These are phyloP conservation scores for Parnassius mnemosyne DNA, from an alignment of 2,888 invertebrate genomes.

Conservation along the genomic window DNA sequence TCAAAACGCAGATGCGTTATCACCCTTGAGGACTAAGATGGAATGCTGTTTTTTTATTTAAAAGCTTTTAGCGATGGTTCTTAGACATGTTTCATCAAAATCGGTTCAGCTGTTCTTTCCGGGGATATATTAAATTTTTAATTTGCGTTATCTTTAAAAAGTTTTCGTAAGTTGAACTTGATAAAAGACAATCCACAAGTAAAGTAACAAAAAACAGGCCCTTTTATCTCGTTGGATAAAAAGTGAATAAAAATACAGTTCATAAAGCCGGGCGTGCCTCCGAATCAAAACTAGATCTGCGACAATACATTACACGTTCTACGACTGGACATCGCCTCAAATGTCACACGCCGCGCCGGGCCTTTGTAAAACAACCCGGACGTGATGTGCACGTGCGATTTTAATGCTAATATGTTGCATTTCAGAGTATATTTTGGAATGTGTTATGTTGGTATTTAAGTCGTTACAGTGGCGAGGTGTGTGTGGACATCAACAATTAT, in stretches of 20 bases:
- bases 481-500: slow-evolving; percentile 47
- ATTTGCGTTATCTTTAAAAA: too few species aligned
- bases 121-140: too few species aligned
- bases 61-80: too few species aligned
- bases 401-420: neutral
- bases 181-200: neutral
- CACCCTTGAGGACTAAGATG: too few species aligned
- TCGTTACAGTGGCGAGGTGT: slow-evolving; percentile 29
- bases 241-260: neutral
- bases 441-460: slow-evolving; percentile 28
- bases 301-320: slow-evolving; percentile 21
- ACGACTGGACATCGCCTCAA: slow-evolving; percentile 35
- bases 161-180: too few species aligned
- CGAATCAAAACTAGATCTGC: slow-evolving; percentile 7
- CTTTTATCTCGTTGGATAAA: slow-evolving; percentile 1
- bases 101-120: too few species aligned
- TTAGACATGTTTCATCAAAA: too few species aligned
- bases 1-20: too few species aligned
- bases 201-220: neutral
- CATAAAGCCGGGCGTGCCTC: slow-evolving; percentile 1
- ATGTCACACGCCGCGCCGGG: slow-evolving; percentile 31
- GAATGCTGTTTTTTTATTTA: too few species aligned
- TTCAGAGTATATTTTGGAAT: slow-evolving; percentile 19
- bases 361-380: slow-evolving; percentile 36
- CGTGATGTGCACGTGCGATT: slow-evolving; percentile 12